Evolutionary conservation across 2,113 vertebrate genomes (phyloP).

Genomic region (Ammodramus savannarum): DNA sequence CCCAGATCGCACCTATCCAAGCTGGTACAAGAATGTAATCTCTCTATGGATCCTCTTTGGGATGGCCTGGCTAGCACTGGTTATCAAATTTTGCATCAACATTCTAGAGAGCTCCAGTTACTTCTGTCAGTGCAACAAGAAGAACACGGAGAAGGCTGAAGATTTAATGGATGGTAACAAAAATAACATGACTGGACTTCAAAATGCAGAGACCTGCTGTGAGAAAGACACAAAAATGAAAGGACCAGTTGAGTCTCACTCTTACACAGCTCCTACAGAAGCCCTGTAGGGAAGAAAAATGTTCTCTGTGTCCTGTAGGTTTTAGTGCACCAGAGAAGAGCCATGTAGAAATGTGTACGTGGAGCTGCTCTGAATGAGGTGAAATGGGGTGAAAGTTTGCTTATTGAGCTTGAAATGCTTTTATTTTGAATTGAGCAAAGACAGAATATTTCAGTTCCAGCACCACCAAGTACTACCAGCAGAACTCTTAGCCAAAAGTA

Average conservation of each 20-base stretch:
- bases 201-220: background rate
- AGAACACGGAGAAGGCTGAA: background rate
- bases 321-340: background rate
- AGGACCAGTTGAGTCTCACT: background rate
- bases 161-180: constrained; percentile 21
- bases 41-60: constrained; percentile 93
- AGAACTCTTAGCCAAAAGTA: background rate
- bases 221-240: background rate
- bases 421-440: background rate
- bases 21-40: constrained; percentile 84
- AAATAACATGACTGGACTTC: background rate
- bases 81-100: constrained; percentile 86
- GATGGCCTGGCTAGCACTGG: constrained; percentile 88
- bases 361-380: background rate
- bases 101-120: constrained; percentile 76
- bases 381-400: background rate
- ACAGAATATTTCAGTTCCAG: background rate
- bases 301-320: background rate
- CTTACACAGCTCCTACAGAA: background rate
- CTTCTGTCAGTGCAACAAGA: constrained; percentile 27
- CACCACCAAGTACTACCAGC: background rate
- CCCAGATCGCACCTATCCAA: constrained; percentile 78
- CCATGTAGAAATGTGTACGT: background rate
- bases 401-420: background rate
- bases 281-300: background rate